Evolutionary conservation across 1,140 invertebrate species (phyloP).

Genomic region (Leptinotarsa defecta): DNA sequence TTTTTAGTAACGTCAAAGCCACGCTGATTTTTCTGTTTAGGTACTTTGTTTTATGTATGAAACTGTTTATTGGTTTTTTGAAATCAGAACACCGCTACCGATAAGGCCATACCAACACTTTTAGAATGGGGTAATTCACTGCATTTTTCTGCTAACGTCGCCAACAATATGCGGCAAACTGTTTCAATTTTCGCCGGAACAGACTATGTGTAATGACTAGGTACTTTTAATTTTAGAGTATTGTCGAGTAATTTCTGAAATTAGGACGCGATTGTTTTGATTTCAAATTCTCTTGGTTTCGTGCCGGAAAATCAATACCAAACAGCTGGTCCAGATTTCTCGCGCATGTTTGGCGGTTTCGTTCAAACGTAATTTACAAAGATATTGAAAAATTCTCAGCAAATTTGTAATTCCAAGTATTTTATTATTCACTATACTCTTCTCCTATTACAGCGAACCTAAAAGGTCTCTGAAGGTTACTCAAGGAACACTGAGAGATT

Average conservation of each 20-base stretch:
- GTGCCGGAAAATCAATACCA: slow-evolving; percentile 27
- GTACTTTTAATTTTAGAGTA: slow-evolving; percentile 3
- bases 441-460: too few relatives aligned
- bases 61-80: background rate
- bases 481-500: too few relatives aligned
- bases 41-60: background rate
- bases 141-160: background rate
- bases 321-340: slow-evolving; percentile 22
- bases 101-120: background rate
- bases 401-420: too few relatives aligned
- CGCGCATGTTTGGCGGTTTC: slow-evolving; percentile 15
- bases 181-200: background rate
- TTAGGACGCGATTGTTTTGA: slow-evolving; percentile 48
- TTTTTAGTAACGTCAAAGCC: slow-evolving; percentile 33
- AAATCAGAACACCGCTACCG: background rate
- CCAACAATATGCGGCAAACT: background rate
- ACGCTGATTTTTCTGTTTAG: slow-evolving; percentile 24
- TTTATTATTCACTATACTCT: too few relatives aligned
- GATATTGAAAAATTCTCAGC: too few relatives aligned
- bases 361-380: too few relatives aligned
- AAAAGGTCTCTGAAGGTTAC: too few relatives aligned
- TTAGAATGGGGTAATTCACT: background rate
- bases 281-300: slow-evolving; percentile 31
- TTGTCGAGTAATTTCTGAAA: slow-evolving; percentile 30
- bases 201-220: background rate